Base-by-base conservation (phyloP, 2,113 vertebrate genomes). In the Lagopus leucura region DNA sequence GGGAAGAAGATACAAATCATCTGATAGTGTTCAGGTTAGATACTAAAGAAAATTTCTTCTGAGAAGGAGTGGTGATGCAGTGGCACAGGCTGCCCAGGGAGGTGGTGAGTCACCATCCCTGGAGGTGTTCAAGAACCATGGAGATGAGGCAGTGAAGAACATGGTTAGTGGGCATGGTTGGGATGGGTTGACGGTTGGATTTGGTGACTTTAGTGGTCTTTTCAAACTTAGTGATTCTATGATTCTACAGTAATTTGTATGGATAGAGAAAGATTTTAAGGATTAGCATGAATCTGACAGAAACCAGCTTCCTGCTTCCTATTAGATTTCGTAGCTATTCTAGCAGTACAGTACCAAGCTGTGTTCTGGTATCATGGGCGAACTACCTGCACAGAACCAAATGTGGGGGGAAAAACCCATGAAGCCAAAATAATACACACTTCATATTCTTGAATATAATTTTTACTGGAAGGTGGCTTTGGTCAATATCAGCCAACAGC, bases 331-430 rank as follows among this genome's bases (percentile, higher is more conserved):
- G 43, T 22, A 78, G 69, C 54, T 78, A 78, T 64, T 65, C 13
- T 48, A 50, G 48, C 16, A 36, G 57, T 0, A 17, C 0, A 0
- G 58, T 54, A 70, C 22, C 58, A 42, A n/a, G 36, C n/a, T 57
- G 13, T 4, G 20, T n/a, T 64, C 73, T 63, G 48, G 32, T 86
- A 86, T 32, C 65, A 48, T 28, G 67, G 40, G 71, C 30, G 48
- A 87, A 81, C 1, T 2, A 79, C 12, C 34, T 79, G 42, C 36
- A 48, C 40, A 12, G 58, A 85, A 34, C 50, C 58, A 72, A 50
- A 64, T 0, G 0, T 28, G 21, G 54, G 42, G 42, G 19, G 7
- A 74, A 73, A 63, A 57, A 80, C n/a, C 63, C 82, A 34, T 0
- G 1, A 84, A 54, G 40, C 17, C 13, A 5, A 90, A 72, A 28